Evolutionary conservation across 1,140 invertebrate species (phyloP), one percentile per base, ranked within the genome.

Genomic region (Cherax quadricarinatus): DNA sequence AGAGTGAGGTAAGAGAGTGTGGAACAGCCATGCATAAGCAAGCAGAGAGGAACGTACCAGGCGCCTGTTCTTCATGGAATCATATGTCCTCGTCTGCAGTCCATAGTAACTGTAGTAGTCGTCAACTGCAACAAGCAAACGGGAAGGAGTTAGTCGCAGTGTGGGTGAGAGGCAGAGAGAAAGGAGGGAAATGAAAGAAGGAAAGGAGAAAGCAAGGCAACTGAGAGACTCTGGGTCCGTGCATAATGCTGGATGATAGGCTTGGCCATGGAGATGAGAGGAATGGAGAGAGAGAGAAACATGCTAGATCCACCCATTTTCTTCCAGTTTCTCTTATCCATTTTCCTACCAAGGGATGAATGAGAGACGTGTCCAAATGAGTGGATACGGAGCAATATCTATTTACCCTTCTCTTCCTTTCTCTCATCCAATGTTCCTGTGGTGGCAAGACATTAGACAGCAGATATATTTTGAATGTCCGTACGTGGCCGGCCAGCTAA

Each of bases 41-140:
- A 81, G 86, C 86, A 73, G 81, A 48, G 87, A 41, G 75, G 16
- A 53, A 91, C 90, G 48, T 91, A 91, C 90, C 90, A 91, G 84
- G n/a, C 90, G 82, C 60, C 84, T 91, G 90, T 84, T 91, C 90
- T 91, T 91, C 84, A 91, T 82, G 49, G 90, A 49, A 82, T 91
- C 90, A 81, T 91, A 91, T 51, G 84, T 60, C 84, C 90, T 24
- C 18, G 90, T 49, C 60, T 21, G 90, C 18, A 91, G 75, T 62
- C 90, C 90, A 73, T 91, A 91, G 90, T 87, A 91, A 78, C 48
- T 81, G 90, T 91, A 91, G 90, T 91, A 91, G 75, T 91, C 90
- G 62, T 91, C 90, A 57, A 91, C 90, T 91, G 90, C 90, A 91
- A 91, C 90, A 91, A 86, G 90, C 90, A 91, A 91, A 86, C 24